Evolutionary conservation across 2,113 vertebrate genomes (phyloP).

Genomic region (Neogobius melanostomus): DNA sequence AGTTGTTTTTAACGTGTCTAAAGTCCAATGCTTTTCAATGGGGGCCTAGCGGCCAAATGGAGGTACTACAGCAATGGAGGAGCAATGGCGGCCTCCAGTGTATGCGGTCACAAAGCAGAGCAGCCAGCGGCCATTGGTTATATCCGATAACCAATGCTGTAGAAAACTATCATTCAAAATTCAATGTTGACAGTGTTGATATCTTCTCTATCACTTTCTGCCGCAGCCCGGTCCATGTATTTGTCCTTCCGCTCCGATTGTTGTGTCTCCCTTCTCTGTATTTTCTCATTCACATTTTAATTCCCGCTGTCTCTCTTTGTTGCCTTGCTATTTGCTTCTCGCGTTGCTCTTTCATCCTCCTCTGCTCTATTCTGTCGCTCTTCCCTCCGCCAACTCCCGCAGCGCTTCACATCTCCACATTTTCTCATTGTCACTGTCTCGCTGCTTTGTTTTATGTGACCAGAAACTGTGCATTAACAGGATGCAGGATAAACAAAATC

Average conservation of each 20-base stretch:
- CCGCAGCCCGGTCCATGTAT: constrained; percentile 1
- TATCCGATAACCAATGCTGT: too few species aligned
- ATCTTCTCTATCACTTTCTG: too few species aligned
- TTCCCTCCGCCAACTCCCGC: constrained; percentile 4
- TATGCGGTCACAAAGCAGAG: too few species aligned
- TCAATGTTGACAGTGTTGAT: too few species aligned
- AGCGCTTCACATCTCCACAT: constrained; percentile 16
- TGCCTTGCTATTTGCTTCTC: constrained; percentile 25
- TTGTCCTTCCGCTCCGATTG: constrained; percentile 21
- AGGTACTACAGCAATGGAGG: too few species aligned
- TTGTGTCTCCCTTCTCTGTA: constrained; percentile 30
- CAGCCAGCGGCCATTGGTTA: too few species aligned
- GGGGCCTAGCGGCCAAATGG: too few species aligned
- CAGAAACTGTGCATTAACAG: constrained; percentile 10
- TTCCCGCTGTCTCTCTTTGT: constrained; percentile 29
- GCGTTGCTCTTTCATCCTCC: constrained; percentile 48
- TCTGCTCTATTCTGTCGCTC: constrained; percentile 28
- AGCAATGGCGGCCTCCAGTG: too few species aligned
- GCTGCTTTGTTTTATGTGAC: constrained; percentile 14
- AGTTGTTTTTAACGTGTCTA: too few species aligned
- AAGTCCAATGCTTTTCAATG: too few species aligned
- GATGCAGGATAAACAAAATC: constrained; percentile 1
- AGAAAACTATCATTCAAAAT: too few species aligned
- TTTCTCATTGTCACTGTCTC: constrained; percentile 7
- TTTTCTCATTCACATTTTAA: constrained; percentile 33